Evolutionary conservation across 2,888 invertebrate genomes (phyloP).

Genomic region (Caenorhabditis imperialis): DNA sequence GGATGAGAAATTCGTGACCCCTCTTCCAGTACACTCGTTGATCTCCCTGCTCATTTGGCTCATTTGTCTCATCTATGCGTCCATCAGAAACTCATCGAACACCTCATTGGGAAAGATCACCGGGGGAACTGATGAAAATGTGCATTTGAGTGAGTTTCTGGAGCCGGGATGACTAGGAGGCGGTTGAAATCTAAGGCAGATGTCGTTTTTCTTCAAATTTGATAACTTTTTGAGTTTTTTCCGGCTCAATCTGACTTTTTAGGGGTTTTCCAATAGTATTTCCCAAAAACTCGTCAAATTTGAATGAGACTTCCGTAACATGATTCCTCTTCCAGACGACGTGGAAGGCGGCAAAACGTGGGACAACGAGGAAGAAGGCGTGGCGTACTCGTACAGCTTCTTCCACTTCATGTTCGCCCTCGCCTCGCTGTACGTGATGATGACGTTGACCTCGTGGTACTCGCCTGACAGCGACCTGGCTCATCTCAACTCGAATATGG

Average conservation of each 20-base stretch:
- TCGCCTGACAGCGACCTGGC: constrained; percentile 83
- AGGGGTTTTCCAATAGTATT: background rate
- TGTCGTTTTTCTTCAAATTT: too few relatives aligned
- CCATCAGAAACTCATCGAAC: constrained; percentile 92
- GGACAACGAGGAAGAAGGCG: constrained; percentile 89
- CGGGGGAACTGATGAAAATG: constrained; percentile 78
- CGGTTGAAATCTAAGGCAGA: too few relatives aligned
- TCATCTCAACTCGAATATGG: constrained; percentile 83
- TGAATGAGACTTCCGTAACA: background rate
- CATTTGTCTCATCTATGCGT: constrained; percentile 93
- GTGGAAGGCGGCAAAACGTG: constrained; percentile 79
- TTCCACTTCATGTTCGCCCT: constrained; percentile 88
- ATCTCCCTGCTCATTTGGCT: constrained; percentile 94
- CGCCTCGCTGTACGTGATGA: constrained; percentile 98
- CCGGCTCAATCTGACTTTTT: too few relatives aligned
- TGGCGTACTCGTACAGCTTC: constrained; percentile 81
- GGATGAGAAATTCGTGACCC: constrained; percentile 65
- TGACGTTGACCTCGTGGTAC: constrained; percentile 99
- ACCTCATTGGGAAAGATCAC: constrained; percentile 89
- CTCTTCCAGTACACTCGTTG: constrained; percentile 85
- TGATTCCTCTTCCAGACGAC: constrained; percentile 41
- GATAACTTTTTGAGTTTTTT: too few relatives aligned
- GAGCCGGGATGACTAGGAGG: too few relatives aligned
- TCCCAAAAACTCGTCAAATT: background rate
- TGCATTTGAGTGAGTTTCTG: constrained; percentile 72